Evolutionary conservation across 2,113 vertebrate species (phyloP), one percentile per base, ranked within the genome.

Genomic region (Clarias macrocephalus): DNA sequence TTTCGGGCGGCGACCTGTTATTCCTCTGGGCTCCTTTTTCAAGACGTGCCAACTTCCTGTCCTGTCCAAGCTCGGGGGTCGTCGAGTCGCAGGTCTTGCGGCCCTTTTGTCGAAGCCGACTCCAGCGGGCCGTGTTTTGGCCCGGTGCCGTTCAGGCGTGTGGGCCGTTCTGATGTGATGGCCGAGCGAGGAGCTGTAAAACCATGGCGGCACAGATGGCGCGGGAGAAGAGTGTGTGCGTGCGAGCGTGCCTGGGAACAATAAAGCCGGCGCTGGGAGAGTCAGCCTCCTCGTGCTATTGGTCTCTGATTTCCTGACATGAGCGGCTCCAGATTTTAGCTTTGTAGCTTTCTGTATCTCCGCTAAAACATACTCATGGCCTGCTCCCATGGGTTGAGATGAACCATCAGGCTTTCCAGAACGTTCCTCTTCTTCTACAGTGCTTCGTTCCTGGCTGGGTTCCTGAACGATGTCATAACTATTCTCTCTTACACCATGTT

Each of bases 131-230:
- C 23, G 66, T 7, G 57, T 72, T 59, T 66, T 86, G 63, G 68
- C 54, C 5, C 56, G 33, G 42, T 28, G 56, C 54, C 8, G 54
- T 56, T 82, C 28, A 1, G 76, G 19, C 1, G 28, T 82, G 11
- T 25, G 79, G 15, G 65, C 73, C 2, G 77, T 72, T 86, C 84
- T 86, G 84, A 86, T 25, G n/a, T 66, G 65, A 75, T 15, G 72
- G 30, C 79, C 90, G 66, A 87, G 80, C 6, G 82, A 57, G 10
- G 85, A 81, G 60, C 85, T 25, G 19, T 88, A 85, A 85, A 88
- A 85, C 0, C 60, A 80, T 8, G 89, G 70, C 70, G 85, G 23
- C 18, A 70, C 16, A 1, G 57, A 68, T 7, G 66, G n/a, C 30
- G 23, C 13, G 2, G 82, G 57, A 8, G 54, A 70, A 2, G 84